phyloP scores from a whole-genome alignment of 1,140 invertebrate genomes.

The Trachymyrmex cornetzi region DNA sequence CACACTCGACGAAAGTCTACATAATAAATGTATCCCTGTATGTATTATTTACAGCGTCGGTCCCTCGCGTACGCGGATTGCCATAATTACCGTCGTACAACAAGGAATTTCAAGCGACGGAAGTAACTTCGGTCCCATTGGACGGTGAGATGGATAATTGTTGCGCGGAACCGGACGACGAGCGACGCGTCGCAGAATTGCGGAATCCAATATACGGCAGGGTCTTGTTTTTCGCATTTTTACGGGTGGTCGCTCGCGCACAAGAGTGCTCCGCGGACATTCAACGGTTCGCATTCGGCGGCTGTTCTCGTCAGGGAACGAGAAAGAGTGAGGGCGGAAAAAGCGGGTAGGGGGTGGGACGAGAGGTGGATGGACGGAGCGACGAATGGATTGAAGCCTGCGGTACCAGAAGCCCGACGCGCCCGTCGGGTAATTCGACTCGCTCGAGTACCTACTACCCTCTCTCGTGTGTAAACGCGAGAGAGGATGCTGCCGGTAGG shows the following conservation, averaged over 20 bases:
- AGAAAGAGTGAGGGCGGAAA: background rate
- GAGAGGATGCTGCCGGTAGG: constrained; percentile 48
- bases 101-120: constrained; percentile 41
- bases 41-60: constrained; percentile 21
- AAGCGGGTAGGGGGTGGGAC: constrained; percentile 64
- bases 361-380: constrained; percentile 67
- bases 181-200: constrained; percentile 29
- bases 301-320: constrained; percentile 9
- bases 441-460: constrained; percentile 82
- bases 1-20: background rate
- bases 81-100: constrained; percentile 47
- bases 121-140: constrained; percentile 55
- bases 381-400: constrained; percentile 80
- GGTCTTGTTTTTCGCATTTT: constrained; percentile 43
- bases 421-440: constrained; percentile 82
- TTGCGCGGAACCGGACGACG: constrained; percentile 23
- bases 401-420: constrained; percentile 79
- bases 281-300: constrained; percentile 32
- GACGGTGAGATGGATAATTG: constrained; percentile 45
- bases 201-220: constrained; percentile 14
- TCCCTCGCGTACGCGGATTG: constrained; percentile 37
- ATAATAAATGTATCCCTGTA: constrained; percentile 31
- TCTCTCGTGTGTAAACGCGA: constrained; percentile 68
- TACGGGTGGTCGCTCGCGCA: constrained; percentile 43
- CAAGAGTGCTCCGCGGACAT: constrained; percentile 49